A percentile compares a stretch with the other conserved stretches of the same genome.
Conservation (phyloP, 23 tunicate genomes). For the Clavelina lepadiformis region DNA sequence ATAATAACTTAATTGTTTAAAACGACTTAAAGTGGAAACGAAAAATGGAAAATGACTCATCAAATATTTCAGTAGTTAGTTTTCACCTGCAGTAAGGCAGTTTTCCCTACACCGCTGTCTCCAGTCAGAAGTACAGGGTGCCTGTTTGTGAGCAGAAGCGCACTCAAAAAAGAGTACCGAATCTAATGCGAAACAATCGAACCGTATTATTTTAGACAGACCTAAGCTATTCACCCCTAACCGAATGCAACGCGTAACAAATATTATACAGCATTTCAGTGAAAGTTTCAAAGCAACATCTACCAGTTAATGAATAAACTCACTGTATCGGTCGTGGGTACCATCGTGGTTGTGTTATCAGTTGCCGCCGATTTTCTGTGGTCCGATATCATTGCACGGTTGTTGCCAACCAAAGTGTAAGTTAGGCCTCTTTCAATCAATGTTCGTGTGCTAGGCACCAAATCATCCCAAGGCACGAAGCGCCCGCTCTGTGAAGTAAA, state of each 20-base stretch:
- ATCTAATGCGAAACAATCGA: slow-evolving; percentile 32
- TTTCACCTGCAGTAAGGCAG: slow-evolving; percentile 70
- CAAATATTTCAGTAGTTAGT: too few species aligned
- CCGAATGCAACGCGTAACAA: too few species aligned
- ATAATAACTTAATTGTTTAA: too few species aligned
- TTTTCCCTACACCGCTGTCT: slow-evolving; percentile 94
- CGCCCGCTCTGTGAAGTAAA: slow-evolving; percentile 57
- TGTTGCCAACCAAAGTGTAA: slow-evolving; percentile 54
- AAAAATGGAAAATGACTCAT: too few species aligned
- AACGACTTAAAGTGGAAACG: too few species aligned
- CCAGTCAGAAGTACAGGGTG: slow-evolving; percentile 88
- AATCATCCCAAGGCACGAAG: slow-evolving; percentile 70
- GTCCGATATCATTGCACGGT: slow-evolving; percentile 54
- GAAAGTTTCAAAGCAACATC: too few species aligned
- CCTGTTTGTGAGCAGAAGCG: slow-evolving; percentile 63
- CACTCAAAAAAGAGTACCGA: slow-evolving; percentile 81
- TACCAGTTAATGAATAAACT: slow-evolving; percentile 10
- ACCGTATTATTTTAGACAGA: too few species aligned
- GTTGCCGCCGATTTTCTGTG: slow-evolving; percentile 74
- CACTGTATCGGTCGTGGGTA: slow-evolving; percentile 91
- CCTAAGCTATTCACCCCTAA: too few species aligned
- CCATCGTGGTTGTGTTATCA: slow-evolving; percentile 57
- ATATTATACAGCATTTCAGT: not conserved
- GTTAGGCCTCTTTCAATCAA: slow-evolving; percentile 85
- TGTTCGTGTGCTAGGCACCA: slow-evolving; percentile 71